Evolutionary conservation across 2,888 invertebrate genomes (phyloP).

Genomic region (Drosophila diplacantha): DNA sequence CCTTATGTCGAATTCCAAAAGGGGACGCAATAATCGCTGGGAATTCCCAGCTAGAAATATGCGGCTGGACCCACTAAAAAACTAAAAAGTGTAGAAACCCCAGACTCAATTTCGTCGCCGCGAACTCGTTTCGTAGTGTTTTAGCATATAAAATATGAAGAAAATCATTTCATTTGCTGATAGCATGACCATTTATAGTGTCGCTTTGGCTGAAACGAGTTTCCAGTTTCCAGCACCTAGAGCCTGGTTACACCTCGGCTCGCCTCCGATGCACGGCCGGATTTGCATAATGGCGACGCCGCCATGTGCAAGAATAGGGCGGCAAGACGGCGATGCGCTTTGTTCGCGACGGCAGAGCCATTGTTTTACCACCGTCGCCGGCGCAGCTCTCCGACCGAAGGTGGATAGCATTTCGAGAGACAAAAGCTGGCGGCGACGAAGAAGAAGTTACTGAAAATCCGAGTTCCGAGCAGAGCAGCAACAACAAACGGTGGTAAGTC

Average conservation of each 20-base stretch:
- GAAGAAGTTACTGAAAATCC: constrained; percentile 60
- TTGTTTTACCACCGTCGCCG: constrained; percentile 56
- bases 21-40: constrained; percentile 57
- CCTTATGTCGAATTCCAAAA: constrained; percentile 7
- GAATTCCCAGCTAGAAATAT: constrained; percentile 70
- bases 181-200: constrained; percentile 47
- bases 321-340: constrained; percentile 52
- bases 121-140: constrained; percentile 63
- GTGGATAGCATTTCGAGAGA: constrained; percentile 57
- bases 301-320: constrained; percentile 66
- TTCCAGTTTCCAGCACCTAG: constrained; percentile 12
- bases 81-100: constrained; percentile 51
- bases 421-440: constrained; percentile 55
- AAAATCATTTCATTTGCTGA: constrained; percentile 51
- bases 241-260: constrained; percentile 36
- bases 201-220: constrained; percentile 35
- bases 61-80: constrained; percentile 42
- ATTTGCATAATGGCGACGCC: constrained; percentile 59
- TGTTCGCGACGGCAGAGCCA: constrained; percentile 46
- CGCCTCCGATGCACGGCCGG: constrained; percentile 7
- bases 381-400: constrained; percentile 45
- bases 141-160: constrained; percentile 48
- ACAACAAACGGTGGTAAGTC: constrained; percentile 48
- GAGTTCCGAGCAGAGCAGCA: constrained; percentile 28
- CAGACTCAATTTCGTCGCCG: constrained; percentile 30